Percentiles rank a stretch among this genome's conserved stretches.
phyloP scores from a whole-genome alignment of 2,113 vertebrate genomes.

The Dasyprocta punctata region DNA sequence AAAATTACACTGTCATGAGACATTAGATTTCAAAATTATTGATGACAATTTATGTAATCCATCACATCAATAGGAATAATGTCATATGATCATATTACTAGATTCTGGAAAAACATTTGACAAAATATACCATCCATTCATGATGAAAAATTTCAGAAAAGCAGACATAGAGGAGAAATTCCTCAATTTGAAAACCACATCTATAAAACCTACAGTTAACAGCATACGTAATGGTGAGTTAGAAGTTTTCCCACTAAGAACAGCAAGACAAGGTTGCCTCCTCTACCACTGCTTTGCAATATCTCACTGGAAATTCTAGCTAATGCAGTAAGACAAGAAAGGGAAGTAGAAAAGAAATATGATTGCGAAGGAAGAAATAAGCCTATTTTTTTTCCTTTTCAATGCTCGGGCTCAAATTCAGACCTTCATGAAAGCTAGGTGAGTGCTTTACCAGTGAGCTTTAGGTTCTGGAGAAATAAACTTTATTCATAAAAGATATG shows the following conservation, averaged over 20 bases:
- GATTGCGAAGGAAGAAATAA: background rate
- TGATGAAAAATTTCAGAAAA: background rate
- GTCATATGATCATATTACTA: background rate
- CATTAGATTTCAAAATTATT: constrained; percentile 7
- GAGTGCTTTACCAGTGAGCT: background rate
- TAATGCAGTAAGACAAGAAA: background rate
- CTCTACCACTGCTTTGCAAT: background rate
- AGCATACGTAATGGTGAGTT: background rate
- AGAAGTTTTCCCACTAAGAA: background rate
- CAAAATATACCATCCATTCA: background rate
- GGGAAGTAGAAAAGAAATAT: background rate
- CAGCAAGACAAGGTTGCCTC: background rate
- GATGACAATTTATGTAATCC: background rate
- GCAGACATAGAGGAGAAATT: background rate
- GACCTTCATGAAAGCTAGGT: background rate
- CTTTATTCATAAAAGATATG: background rate
- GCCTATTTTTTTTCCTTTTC: background rate
- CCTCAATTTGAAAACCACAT: background rate
- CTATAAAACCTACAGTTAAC: background rate
- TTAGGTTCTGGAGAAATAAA: background rate
- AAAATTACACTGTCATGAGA: background rate
- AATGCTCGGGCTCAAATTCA: background rate
- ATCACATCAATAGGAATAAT: constrained; percentile 9
- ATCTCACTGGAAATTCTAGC: background rate
- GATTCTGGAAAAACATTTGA: background rate